Base-by-base conservation (phyloP, 2,113 vertebrate genomes). In the Acanthochromis polyacanthus region DNA sequence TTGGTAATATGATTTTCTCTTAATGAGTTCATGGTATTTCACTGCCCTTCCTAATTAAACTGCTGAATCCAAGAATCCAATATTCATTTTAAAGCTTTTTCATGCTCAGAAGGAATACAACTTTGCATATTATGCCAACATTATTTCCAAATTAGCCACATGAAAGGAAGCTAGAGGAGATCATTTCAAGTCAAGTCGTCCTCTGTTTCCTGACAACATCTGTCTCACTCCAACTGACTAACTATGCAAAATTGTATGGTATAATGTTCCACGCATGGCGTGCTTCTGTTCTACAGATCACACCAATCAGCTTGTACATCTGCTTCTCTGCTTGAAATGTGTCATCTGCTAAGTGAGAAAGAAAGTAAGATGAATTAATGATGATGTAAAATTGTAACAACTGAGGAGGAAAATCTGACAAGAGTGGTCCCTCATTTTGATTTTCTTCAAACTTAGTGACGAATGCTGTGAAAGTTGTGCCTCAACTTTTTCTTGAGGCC, bases 291-390 rank as follows among this genome's bases (percentile, higher is more conserved):
- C 64, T 61, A 65, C 88, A 84, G 83, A 90, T 88, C 74, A 74
- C 77, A 89, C 88, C 76, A 85, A 80, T 90, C 86, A 88, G 60
- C 75, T 20, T 20, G 65, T 84, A 68, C 91, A 90, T 91, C 89
- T 90, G 86, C 70, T 78, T 71, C 89, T 71, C 83, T 61, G 80
- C 83, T 82, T 82, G 74, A 91, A 80, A 80, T 64, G 76, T 86
- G 70, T 80, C 71, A 73, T 85, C 64, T 79, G 77, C 82, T 86
- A 86, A 85, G 69, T 84, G 80, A 71, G 80, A 58, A 55, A 80
- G 81, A 75, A 83, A 81, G 60, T 62, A 84, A 72, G 56, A 86
- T 86, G 51, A 84, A 89, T 84, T 71, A 77, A 67, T 59, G 71
- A 82, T 79, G 82, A 81, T 76, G 57, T 58, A 25, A 51, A 69